Percentiles rank a stretch among this genome's conserved stretches.
Evolutionary conservation across 2,888 invertebrate species (phyloP).

Genomic region (Pyralis farinalis): DNA sequence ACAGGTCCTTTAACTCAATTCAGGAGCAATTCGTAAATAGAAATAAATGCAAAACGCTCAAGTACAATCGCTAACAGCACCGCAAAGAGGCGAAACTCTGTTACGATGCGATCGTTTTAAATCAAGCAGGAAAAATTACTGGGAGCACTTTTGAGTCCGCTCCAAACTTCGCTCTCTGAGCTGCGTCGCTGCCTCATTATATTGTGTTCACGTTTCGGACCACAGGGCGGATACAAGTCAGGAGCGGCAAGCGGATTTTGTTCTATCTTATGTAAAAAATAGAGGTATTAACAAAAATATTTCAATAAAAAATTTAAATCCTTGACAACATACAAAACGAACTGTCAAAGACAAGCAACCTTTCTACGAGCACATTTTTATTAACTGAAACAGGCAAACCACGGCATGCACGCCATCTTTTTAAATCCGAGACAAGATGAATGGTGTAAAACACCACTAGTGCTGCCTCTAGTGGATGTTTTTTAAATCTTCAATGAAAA

Average conservation of each 20-base stretch:
- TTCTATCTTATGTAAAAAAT: no score
- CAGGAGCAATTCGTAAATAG: conserved; percentile 3
- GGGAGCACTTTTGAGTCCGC: conserved; percentile 62
- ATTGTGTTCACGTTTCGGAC: conserved; percentile 70
- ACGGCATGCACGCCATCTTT: no score
- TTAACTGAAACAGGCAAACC: no score
- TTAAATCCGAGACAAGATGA: no score
- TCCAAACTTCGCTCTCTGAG: conserved; percentile 62
- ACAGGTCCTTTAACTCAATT: conserved; percentile 5
- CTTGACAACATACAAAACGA: no score
- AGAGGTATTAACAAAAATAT: no score
- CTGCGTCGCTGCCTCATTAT: conserved; percentile 56
- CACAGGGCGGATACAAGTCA: conserved; percentile 13
- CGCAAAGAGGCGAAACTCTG: conserved; percentile 48
- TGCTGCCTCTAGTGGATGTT: no score
- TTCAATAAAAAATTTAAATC: no score
- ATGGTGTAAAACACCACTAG: no score
- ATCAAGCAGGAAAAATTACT: conserved; percentile 73
- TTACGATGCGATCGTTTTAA: conserved; percentile 62
- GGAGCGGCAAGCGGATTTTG: conserved; percentile 8
- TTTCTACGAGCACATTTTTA: no score
- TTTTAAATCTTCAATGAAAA: no score
- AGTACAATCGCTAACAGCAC: conserved; percentile 32
- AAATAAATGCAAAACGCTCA: conserved; percentile 19
- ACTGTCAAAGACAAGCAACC: no score